phyloP scores from a whole-genome alignment of 1,140 invertebrate species.

The Zaprionus capensis region DNA sequence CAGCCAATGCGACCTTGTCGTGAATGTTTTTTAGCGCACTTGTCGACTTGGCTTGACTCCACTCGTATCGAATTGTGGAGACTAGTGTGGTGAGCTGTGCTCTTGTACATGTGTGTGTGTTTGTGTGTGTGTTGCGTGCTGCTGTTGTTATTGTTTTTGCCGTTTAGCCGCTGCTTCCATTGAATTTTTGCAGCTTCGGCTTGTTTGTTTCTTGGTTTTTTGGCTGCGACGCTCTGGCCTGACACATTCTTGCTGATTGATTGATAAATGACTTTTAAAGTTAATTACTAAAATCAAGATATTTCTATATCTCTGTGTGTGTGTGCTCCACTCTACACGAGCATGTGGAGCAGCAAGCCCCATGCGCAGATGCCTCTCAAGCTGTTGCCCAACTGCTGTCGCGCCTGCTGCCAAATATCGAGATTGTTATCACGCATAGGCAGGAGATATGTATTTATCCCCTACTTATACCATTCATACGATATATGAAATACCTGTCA shows the following conservation, averaged over 20 bases:
- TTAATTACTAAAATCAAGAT: constrained; percentile 69
- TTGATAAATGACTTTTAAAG: constrained; percentile 77
- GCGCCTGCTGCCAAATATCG: constrained; percentile 5
- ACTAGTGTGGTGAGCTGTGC: constrained; percentile 22
- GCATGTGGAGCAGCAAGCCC: constrained; percentile 13
- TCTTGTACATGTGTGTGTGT: constrained; percentile 2
- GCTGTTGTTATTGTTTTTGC: constrained; percentile 16
- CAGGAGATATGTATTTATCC: neutral
- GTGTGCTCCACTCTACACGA: constrained; percentile 3
- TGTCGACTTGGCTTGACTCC: constrained; percentile 40
- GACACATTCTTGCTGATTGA: constrained; percentile 74
- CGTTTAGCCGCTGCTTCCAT: constrained; percentile 26
- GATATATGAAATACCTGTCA: neutral
- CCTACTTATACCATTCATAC: neutral
- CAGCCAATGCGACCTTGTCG: constrained; percentile 58
- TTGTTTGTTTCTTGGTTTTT: constrained; percentile 34
- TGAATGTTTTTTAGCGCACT: constrained; percentile 69
- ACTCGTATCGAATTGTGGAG: constrained; percentile 22
- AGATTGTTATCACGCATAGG: neutral
- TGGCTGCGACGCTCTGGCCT: constrained; percentile 36
- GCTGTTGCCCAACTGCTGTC: neutral
- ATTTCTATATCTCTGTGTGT: constrained; percentile 14
- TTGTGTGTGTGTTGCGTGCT: constrained; percentile 8
- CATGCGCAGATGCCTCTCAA: neutral
- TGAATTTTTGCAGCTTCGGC: constrained; percentile 43